Percentiles rank a stretch among this genome's conserved stretches.
phyloP scores from a whole-genome alignment of 1,140 invertebrate species.

The Papilio dardanus region DNA sequence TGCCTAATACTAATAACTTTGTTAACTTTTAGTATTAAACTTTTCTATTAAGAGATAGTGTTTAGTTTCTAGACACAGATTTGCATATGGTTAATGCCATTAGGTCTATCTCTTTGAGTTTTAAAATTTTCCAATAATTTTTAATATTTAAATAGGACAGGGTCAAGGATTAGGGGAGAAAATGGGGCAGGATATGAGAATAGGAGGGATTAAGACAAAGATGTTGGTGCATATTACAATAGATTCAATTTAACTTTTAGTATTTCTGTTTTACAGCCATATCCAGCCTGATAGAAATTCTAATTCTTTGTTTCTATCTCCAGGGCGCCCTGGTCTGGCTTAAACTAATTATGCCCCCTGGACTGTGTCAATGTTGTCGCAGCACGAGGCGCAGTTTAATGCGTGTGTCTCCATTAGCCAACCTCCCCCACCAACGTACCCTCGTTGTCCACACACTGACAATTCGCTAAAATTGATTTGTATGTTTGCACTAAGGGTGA shows the following conservation, averaged over 20 bases:
- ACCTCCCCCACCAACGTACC: constrained; percentile 52
- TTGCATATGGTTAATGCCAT: too few relatives aligned
- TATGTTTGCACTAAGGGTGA: constrained; percentile 48
- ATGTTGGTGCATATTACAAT: too few relatives aligned
- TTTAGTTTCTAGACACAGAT: too few relatives aligned
- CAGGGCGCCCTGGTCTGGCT: constrained; percentile 50
- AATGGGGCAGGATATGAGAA: too few relatives aligned
- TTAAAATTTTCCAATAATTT: too few relatives aligned
- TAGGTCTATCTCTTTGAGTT: too few relatives aligned
- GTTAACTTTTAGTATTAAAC: too few relatives aligned
- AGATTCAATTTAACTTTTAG: background rate
- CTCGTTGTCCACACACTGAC: constrained; percentile 52
- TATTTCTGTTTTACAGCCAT: background rate
- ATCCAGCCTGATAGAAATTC: background rate
- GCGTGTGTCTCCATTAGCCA: constrained; percentile 65
- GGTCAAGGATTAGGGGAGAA: too few relatives aligned
- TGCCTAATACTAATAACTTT: too few relatives aligned
- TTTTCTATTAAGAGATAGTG: too few relatives aligned
- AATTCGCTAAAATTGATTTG: constrained; percentile 68
- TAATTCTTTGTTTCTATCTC: constrained; percentile 43
- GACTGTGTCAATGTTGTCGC: constrained; percentile 61
- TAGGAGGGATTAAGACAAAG: too few relatives aligned
- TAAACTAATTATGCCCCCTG: constrained; percentile 66
- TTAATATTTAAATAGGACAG: too few relatives aligned
- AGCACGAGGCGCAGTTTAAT: constrained; percentile 60